A percentile compares a stretch with the other conserved stretches of the same genome.
Evolutionary conservation across 2,113 vertebrate genomes (phyloP).

Genomic region (Callionymus lyra): DNA sequence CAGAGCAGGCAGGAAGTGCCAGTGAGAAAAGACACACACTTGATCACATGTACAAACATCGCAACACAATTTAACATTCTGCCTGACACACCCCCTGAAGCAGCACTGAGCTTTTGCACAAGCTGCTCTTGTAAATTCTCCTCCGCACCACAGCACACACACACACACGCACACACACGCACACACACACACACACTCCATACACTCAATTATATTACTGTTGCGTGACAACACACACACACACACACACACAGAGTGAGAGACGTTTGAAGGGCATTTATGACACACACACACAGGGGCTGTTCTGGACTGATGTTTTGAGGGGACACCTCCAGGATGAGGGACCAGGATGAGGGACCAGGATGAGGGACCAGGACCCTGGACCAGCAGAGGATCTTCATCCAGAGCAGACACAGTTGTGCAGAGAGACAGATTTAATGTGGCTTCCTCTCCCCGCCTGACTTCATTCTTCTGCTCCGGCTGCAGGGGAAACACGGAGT

Average conservation of each 20-base stretch:
- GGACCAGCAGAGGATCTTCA: slow-evolving; percentile 39
- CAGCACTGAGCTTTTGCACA: slow-evolving; percentile 31
- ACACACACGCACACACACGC: neutral
- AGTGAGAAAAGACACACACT: slow-evolving; percentile 58
- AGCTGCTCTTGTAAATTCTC: slow-evolving; percentile 23
- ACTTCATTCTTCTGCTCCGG: slow-evolving; percentile 66
- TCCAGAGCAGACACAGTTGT: slow-evolving; percentile 67
- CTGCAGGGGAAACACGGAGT: slow-evolving; percentile 45
- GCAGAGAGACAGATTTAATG: slow-evolving; percentile 78
- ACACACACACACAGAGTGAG: neutral
- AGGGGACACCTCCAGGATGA: too few species aligned
- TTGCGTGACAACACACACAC: neutral
- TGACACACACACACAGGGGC: too few species aligned
- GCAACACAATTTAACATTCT: slow-evolving; percentile 62
- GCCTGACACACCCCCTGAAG: slow-evolving; percentile 70
- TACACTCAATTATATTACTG: too few species aligned
- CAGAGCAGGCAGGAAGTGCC: slow-evolving; percentile 49
- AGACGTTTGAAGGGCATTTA: too few species aligned
- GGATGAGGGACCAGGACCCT: slow-evolving; percentile 17
- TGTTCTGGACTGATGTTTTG: too few species aligned
- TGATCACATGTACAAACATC: slow-evolving; percentile 71
- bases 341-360: neutral
- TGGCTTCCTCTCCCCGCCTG: slow-evolving; percentile 73
- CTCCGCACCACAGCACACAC: slow-evolving; percentile 22
- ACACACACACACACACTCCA: neutral